Evolutionary conservation across 1,140 invertebrate species (phyloP), one percentile per base, ranked within the genome.

Genomic region (Chironomus striatipennis): DNA sequence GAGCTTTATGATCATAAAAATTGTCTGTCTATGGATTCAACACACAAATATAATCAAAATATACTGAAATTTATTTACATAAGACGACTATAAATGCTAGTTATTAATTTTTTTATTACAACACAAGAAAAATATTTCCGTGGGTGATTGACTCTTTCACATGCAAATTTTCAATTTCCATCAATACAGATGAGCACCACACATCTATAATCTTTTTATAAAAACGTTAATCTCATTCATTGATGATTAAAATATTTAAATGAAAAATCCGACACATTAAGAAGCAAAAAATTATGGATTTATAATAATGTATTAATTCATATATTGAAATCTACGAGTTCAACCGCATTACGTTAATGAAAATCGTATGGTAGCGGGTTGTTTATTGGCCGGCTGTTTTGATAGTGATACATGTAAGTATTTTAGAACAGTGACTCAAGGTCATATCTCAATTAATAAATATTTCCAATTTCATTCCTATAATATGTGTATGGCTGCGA

Each of bases 371-470:
- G 24, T 34, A 34, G 24, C 24, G 24, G n/a, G n/a, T n/a, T n/a
- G n/a, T 12, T 47, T 15, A 47, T 47, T 47, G 9, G 47, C 8
- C 15, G 47, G 4, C 47, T n/a, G 47, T 57, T n/a, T 15, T 34
- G 24, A 34, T 34, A 34, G 24, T 34, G 24, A 34, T 34, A 34
- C 24, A 34, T 34, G 24, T 34, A 34, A 57, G n/a, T 57, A 57
- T 57, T 10, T 57, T 57, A 57, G 5, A 57, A 57, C 12, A 57
- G 47, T 57, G 12, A 57, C 12, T 57, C 47, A 57, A 57, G 47
- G 47, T 57, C 47, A 57, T n/a, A 57, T 57, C 47, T 57, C 47
- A 57, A 57, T 57, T 57, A 57, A 57, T 57, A 57, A 57, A 57
- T 34, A 34, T 34, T 34, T 34, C 5, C 24, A 2, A 34, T 34